These are phyloP conservation scores for Chrosomus eos DNA, from an alignment of 2,797 vertebrate species.

Conservation along the genomic window DNA sequence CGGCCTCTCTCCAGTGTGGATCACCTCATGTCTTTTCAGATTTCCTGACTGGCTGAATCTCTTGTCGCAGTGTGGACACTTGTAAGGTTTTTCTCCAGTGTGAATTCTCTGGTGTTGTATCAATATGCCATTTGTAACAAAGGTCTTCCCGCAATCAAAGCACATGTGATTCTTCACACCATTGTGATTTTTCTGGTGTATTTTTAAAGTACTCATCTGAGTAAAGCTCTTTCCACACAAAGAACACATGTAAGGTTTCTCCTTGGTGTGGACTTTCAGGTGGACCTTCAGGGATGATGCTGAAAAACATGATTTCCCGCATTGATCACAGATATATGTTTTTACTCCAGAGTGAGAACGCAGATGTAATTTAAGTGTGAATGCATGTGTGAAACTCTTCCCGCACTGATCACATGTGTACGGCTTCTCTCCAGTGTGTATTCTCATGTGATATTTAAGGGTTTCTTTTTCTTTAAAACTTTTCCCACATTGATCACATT, in stretches of 20 bases:
- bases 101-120: not conserved
- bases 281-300: not conserved
- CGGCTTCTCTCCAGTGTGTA: not conserved
- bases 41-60: not conserved
- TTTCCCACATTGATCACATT: not conserved
- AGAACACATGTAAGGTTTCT: not conserved
- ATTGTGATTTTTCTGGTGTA: not conserved
- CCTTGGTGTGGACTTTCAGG: not conserved
- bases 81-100: not conserved
- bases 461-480: not conserved
- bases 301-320: not conserved
- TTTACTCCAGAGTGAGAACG: not conserved
- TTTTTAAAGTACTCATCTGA: not conserved
- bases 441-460: not conserved
- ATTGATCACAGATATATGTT: not conserved
- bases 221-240: not conserved
- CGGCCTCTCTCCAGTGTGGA: not conserved
- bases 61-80: not conserved
- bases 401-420: not conserved
- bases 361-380: not conserved
- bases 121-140: not conserved
- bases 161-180: not conserved
- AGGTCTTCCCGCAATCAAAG: not conserved
- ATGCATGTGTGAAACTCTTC: not conserved
- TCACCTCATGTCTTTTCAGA: not conserved